Evolutionary conservation across 2,113 vertebrate genomes (phyloP).

Genomic region (Rhadina sibilatrix): DNA sequence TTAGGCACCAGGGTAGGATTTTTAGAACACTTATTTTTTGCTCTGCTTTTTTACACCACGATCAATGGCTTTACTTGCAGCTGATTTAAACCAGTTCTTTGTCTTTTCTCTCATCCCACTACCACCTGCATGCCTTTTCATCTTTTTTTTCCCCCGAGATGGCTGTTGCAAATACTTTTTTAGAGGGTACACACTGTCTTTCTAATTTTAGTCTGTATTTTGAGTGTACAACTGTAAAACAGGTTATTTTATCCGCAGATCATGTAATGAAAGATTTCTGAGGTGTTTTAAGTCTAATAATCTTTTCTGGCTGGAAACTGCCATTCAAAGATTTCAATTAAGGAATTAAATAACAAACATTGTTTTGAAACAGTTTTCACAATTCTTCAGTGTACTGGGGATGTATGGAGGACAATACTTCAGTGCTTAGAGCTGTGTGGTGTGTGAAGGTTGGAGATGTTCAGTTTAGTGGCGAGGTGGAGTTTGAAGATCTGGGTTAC

Average conservation of each 20-base stretch:
- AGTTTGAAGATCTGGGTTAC: neutral
- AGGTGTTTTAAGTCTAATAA: neutral
- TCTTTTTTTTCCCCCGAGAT: neutral
- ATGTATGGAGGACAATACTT: neutral
- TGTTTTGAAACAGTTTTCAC: neutral
- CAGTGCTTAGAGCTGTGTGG: neutral
- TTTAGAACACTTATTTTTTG: neutral
- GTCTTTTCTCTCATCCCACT: neutral
- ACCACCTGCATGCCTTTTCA: rapidly evolving
- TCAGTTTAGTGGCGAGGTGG: neutral
- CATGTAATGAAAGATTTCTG: neutral
- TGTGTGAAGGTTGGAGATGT: neutral
- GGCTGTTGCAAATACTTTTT: neutral
- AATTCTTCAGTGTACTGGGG: neutral
- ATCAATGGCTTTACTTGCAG: neutral
- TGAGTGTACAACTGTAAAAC: neutral
- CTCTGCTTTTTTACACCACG: neutral
- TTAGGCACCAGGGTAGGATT: neutral
- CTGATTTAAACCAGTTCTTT: neutral
- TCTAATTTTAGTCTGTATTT: neutral
- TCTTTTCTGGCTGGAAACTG: neutral
- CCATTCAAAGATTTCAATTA: neutral
- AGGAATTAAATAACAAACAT: neutral
- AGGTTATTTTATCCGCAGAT: neutral
- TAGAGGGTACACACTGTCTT: neutral